These are phyloP conservation scores for Microhierax caerulescens DNA, from an alignment of 2,797 vertebrate species.

Conservation along the genomic window DNA sequence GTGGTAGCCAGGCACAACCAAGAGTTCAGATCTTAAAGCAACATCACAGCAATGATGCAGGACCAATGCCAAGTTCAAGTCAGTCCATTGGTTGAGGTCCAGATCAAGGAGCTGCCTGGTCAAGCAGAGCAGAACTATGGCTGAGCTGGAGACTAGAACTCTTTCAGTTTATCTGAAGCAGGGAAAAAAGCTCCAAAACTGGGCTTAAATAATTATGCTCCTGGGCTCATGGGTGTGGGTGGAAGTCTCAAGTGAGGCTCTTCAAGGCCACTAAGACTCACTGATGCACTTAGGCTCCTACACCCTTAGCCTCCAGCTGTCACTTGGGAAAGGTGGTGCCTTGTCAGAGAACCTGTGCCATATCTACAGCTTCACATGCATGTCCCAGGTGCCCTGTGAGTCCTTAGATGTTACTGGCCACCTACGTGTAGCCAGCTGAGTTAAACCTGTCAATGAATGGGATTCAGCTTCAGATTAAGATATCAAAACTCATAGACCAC, in stretches of 20 bases:
- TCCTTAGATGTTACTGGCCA: neutral
- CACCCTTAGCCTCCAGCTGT: neutral
- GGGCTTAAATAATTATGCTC: neutral
- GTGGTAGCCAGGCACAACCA: neutral
- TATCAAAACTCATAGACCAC: neutral
- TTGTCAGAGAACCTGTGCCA: neutral
- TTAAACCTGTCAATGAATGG: neutral
- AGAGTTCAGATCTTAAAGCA: neutral
- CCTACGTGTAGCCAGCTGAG: neutral
- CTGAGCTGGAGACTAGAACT: neutral
- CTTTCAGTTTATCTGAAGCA: neutral
- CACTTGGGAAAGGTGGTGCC: neutral
- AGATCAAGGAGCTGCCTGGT: neutral
- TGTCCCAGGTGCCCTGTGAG: fast-evolving
- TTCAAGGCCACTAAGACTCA: neutral
- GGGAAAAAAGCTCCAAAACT: neutral
- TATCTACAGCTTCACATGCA: neutral
- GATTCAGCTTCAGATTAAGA: neutral
- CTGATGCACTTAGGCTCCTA: neutral
- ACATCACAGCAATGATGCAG: neutral
- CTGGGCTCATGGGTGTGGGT: neutral
- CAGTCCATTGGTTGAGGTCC: neutral
- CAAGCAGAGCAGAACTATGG: neutral
- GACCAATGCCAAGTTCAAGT: neutral
- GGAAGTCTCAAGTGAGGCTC: neutral